Percentiles rank a stretch among this genome's conserved stretches.
Evolutionary conservation across 2,888 invertebrate species (phyloP).

Genomic region (Cancer borealis): DNA sequence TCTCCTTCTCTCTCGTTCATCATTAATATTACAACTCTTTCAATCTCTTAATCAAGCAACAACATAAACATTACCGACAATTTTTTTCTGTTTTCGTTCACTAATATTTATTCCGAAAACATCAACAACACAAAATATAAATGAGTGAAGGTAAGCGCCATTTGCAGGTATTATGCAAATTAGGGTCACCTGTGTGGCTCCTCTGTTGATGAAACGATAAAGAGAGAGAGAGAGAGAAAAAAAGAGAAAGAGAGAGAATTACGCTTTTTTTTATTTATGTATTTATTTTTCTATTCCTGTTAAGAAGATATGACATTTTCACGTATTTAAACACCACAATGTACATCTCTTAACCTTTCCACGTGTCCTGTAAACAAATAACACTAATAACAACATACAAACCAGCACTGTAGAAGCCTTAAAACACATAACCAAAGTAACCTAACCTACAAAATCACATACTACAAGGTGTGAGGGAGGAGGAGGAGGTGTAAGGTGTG

Average conservation of each 20-base stretch:
- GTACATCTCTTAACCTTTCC: no score
- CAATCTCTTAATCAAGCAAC: no score
- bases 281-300: no score
- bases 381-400: neutral
- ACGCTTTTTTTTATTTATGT: no score
- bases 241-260: neutral
- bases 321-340: no score
- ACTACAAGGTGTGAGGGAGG: neutral
- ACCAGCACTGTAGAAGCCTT: neutral
- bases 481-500: neutral
- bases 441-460: neutral
- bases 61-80: no score
- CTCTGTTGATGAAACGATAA: neutral
- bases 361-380: no score
- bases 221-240: neutral
- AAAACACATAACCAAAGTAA: neutral
- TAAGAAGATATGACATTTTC: no score
- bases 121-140: neutral
- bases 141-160: neutral
- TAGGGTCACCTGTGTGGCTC: neutral
- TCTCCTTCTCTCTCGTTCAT: no score
- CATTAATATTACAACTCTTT: no score
- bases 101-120: neutral
- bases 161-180: conserved; percentile 20
- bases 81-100: no score